phyloP scores from a whole-genome alignment of 2,888 invertebrate species.

The Amaurobius ferox region DNA sequence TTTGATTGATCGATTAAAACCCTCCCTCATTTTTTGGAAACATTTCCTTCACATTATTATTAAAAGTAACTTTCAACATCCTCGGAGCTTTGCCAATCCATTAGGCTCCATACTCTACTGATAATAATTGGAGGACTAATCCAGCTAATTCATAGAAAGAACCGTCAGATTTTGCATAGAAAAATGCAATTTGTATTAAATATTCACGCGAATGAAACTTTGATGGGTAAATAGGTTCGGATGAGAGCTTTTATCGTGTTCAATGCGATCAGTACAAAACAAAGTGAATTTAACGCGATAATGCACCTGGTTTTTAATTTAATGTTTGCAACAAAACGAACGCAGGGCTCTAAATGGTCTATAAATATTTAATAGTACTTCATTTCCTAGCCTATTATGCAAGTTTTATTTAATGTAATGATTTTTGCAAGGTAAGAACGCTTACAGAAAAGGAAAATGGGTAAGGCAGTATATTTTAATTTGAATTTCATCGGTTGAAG shows the following conservation, averaged over 20 bases:
- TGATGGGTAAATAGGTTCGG: slow-evolving; percentile 20
- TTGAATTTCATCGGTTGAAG: no score
- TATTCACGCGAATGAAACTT: slow-evolving; percentile 51
- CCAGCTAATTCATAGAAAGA: slow-evolving; percentile 29
- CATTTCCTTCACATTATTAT: neutral
- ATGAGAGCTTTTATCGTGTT: neutral
- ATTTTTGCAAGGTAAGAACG: neutral
- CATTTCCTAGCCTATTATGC: neutral
- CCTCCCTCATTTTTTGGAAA: neutral
- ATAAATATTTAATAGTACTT: slow-evolving; percentile 46
- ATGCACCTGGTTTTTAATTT: slow-evolving; percentile 36
- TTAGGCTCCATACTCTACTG: neutral
- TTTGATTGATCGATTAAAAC: neutral
- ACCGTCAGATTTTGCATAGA: slow-evolving; percentile 19
- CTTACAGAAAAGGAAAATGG: no score
- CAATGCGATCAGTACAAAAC: neutral
- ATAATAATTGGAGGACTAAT: slow-evolving; percentile 20
- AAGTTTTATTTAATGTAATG: slow-evolving; percentile 43
- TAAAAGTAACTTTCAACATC: neutral
- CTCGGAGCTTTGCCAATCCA: neutral
- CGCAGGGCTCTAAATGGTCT: slow-evolving; percentile 16
- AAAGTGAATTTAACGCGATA: slow-evolving; percentile 38
- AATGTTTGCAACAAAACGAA: slow-evolving; percentile 20
- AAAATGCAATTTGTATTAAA: slow-evolving; percentile 45
- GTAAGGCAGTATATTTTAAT: no score